phyloP scores from a whole-genome alignment of 2,888 invertebrate species.

The Diloba caeruleocephala region DNA sequence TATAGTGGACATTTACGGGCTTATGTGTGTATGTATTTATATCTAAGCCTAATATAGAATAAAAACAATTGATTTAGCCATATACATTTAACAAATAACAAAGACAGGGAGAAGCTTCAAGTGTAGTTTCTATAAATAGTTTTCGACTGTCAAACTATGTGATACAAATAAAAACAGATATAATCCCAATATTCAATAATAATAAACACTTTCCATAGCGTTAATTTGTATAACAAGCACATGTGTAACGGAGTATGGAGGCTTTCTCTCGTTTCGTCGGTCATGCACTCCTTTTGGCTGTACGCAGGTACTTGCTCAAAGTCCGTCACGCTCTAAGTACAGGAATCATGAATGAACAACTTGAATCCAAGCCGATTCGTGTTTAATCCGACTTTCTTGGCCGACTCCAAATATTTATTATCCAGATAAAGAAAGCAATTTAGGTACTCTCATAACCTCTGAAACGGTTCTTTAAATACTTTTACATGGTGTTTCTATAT shows the following conservation, averaged over 20 bases:
- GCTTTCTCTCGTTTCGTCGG: conserved; percentile 79
- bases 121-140: too few relatives aligned
- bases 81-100: too few relatives aligned
- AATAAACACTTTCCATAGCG: conserved; percentile 55
- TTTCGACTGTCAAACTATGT: too few relatives aligned
- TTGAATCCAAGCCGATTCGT: conserved; percentile 52
- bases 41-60: too few relatives aligned
- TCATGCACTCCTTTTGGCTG: conserved; percentile 72
- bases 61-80: too few relatives aligned
- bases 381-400: conserved; percentile 50
- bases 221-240: conserved; percentile 67
- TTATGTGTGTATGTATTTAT: too few relatives aligned
- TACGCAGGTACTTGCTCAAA: conserved; percentile 52
- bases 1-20: too few relatives aligned
- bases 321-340: conserved; percentile 53
- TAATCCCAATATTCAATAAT: conserved; percentile 38
- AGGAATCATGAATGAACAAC: conserved; percentile 60
- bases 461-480: too few relatives aligned
- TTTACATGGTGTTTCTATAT: conserved; percentile 6
- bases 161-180: conserved; percentile 20
- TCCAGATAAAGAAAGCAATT: conserved; percentile 30
- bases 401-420: conserved; percentile 46
- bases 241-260: conserved; percentile 77
- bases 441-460: conserved; percentile 19
- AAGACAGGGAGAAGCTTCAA: too few relatives aligned